A percentile compares a stretch with the other conserved stretches of the same genome.
Evolutionary conservation across 2,113 vertebrate genomes (phyloP).

Genomic region (Catharus fuscescens): DNA sequence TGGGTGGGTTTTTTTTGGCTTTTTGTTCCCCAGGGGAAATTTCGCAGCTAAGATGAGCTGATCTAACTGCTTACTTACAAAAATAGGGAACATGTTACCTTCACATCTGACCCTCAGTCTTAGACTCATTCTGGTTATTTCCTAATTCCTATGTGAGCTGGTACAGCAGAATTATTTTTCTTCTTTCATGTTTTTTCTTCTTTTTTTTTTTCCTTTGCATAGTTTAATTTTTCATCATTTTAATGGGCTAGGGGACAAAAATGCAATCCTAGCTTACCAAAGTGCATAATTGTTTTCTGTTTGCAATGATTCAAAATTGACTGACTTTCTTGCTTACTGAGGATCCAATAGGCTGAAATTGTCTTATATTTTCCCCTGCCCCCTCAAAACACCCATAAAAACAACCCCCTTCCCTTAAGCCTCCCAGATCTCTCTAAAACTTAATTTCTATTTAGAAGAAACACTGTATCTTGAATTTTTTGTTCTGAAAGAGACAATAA

Average conservation of each 20-base stretch:
- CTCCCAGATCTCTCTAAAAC: background rate
- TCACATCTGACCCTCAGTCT: background rate
- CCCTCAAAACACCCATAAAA: background rate
- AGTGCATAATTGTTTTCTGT: background rate
- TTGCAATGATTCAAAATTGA: background rate
- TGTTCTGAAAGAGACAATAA: background rate
- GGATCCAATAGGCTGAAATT: background rate
- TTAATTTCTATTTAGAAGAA: background rate
- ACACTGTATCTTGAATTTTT: background rate
- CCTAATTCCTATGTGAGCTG: background rate
- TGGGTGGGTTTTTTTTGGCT: background rate
- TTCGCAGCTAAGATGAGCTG: background rate
- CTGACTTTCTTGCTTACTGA: background rate
- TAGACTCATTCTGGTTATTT: background rate
- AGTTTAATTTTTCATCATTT: background rate
- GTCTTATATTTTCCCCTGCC: background rate
- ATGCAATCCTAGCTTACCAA: background rate
- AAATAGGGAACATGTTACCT: background rate
- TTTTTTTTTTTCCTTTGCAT: background rate
- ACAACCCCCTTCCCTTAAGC: rapidly evolving
- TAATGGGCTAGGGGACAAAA: background rate
- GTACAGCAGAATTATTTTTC: background rate
- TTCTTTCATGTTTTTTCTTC: background rate
- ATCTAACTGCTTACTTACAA: background rate
- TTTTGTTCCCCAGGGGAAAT: background rate